These are phyloP conservation scores for Bothrops jararaca DNA, from an alignment of 2,113 vertebrate species.

Conservation along the genomic window DNA sequence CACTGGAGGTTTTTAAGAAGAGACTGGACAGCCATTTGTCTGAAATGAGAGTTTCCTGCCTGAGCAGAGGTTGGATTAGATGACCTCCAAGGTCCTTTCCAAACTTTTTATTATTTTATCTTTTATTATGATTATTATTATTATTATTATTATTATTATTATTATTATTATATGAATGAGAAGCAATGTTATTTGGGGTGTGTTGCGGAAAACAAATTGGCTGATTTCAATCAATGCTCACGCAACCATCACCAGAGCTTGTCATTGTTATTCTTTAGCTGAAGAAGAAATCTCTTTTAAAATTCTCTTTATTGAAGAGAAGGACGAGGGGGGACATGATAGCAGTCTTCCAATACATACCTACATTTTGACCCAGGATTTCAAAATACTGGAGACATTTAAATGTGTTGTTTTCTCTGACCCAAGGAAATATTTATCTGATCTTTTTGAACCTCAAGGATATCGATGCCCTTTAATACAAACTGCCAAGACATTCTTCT, in stretches of 20 bases:
- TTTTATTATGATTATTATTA: no score
- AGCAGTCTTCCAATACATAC: no score
- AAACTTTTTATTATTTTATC: no score
- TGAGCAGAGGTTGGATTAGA: no score
- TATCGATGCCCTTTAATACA: neutral
- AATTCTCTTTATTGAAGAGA: neutral
- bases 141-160: no score
- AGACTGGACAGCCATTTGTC: no score
- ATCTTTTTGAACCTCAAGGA: neutral
- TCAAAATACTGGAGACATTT: neutral
- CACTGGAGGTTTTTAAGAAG: no score
- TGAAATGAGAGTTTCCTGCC: no score
- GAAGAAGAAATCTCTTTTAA: neutral
- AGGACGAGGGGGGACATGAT: no score
- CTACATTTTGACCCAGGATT: neutral
- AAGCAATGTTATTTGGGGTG: neutral
- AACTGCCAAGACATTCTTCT: neutral
- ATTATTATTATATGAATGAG: no score
- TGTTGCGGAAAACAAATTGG: slow-evolving; percentile 32
- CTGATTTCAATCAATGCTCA: slow-evolving; percentile 28
- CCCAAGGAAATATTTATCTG: neutral
- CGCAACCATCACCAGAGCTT: neutral
- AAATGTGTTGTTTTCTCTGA: neutral
- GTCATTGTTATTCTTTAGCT: slow-evolving; percentile 7
- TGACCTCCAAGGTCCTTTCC: no score